Evolutionary conservation across 2,113 vertebrate genomes (phyloP), one percentile per base, ranked within the genome.

Genomic region (Rhodinocichla rosea): DNA sequence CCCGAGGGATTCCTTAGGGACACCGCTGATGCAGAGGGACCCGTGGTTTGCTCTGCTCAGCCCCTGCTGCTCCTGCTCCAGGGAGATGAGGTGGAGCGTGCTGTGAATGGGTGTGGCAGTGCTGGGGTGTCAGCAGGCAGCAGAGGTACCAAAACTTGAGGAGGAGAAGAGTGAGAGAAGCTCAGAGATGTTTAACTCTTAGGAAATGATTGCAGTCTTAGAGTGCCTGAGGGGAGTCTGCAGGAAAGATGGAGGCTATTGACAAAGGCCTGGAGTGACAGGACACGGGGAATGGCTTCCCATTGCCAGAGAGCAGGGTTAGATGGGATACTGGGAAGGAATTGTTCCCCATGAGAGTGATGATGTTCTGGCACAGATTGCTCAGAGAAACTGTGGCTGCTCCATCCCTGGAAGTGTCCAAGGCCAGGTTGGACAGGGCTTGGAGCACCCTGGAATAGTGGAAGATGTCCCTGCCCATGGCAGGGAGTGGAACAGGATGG

Each of bases 361-460:
- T 1, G 15, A 32, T 9, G 35, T 21, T 5, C 26, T 50, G 44
- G 7, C 50, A 59, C 26, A 35, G 52, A 2, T 6, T 75, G 12
- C 8, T 0, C 15, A 20, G 52, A 42, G 20, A 1, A 76, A 21
- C 32, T 86, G 32, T 2, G 0, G 13, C 15, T 76, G 13, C 5
- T 2, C 12, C 21, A 42, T 59, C 44, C 32, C 13, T 68, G 53
- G 26, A 22, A 44, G 6, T 22, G 11, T 32, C 11, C 53, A 6
- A 24, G 32, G 9, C 62, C 21, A 18, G 22, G 1, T 3, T 75
- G 82, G 19, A 24, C 1, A 0, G 19, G 13, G 10, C 19, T 65
- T 67, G 70, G 52, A 67, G 42, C 52, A 16, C 0, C 20, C 16
- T 76, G 44, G 32, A 37, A 30, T 2, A 50, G 13, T 57, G 44